phyloP scores from a whole-genome alignment of 2,888 invertebrate species.

The Octonoba sinensis region DNA sequence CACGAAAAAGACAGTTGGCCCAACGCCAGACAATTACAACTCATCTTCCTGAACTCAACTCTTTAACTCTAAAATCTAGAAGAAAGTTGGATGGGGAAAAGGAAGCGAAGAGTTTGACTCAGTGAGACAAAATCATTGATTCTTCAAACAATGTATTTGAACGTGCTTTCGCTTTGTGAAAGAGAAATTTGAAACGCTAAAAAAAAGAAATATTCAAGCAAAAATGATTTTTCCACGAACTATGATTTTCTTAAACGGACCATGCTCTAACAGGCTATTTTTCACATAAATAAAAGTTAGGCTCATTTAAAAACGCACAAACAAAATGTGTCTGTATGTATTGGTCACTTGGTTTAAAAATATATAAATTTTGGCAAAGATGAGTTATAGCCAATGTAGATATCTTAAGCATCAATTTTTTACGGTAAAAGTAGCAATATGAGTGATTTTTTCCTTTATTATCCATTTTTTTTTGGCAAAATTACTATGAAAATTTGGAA shows the following conservation, averaged over 20 bases:
- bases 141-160: constrained; percentile 58
- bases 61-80: constrained; percentile 35
- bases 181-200: constrained; percentile 16
- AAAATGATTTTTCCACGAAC: constrained; percentile 17
- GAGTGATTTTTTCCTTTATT: no score
- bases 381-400: no score
- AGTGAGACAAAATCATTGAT: constrained; percentile 56
- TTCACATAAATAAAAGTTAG: no score
- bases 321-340: no score
- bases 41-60: constrained; percentile 56
- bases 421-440: no score
- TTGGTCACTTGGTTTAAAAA: no score
- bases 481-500: no score
- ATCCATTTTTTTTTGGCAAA: no score
- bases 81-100: constrained; percentile 37
- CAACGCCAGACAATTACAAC: constrained; percentile 53
- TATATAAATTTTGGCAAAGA: no score
- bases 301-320: no score
- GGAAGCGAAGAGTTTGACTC: constrained; percentile 47
- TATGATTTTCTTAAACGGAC: background rate
- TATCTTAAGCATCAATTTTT: no score
- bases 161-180: constrained; percentile 29
- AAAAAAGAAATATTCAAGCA: constrained; percentile 43
- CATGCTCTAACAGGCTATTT: background rate
- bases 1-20: constrained; percentile 34